Conservation (phyloP, 37 sponge, comb jelly and placozoan genomes). For the Hormiphora californensis region DNA sequence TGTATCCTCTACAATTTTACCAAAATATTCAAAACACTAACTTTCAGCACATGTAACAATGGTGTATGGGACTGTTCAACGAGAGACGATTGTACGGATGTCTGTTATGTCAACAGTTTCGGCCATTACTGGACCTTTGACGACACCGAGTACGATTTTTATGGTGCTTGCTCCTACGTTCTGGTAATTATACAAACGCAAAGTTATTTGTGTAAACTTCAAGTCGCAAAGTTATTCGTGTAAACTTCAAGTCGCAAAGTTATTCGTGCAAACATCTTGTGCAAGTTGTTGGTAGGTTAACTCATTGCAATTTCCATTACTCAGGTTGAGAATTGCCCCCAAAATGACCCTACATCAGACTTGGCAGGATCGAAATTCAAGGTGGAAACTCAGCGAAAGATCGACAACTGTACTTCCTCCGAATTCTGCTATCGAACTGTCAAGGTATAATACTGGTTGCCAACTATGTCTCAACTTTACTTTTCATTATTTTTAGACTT, state of each 20-base stretch:
- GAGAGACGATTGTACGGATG: background rate
- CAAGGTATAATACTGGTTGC: background rate
- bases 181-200: too few relatives aligned
- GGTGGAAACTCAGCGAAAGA: background rate
- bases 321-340: conserved; percentile 12
- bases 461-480: background rate
- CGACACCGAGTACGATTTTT: conserved; percentile 39
- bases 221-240: too few relatives aligned
- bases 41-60: conserved; percentile 33
- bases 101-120: background rate
- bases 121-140: conserved; percentile 46
- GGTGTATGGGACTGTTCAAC: conserved; percentile 52
- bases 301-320: too few relatives aligned
- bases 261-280: too few relatives aligned
- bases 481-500: too few relatives aligned
- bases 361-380: conserved; percentile 3
- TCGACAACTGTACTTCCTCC: background rate
- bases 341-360: background rate
- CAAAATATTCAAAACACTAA: background rate
- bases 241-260: too few relatives aligned
- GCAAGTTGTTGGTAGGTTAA: too few relatives aligned
- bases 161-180: conserved; percentile 36
- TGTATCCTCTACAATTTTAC: background rate
- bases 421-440: conserved; percentile 28
- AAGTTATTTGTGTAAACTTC: too few relatives aligned